Evolutionary conservation across 2,888 invertebrate species (phyloP), one percentile per base, ranked within the genome.

Genomic region (Noctuana brunneofusca): DNA sequence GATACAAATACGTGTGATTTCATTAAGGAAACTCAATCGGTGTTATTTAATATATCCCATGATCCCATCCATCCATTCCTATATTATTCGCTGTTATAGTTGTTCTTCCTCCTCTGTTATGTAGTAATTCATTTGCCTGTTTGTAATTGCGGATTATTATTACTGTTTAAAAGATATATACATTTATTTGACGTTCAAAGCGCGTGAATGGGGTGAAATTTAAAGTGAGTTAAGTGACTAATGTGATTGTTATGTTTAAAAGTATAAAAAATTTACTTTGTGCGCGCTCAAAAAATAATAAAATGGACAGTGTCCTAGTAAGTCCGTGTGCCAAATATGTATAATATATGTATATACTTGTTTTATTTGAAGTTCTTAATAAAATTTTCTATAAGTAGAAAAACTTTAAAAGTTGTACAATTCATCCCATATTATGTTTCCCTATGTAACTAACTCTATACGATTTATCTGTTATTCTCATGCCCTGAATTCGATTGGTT

Each of bases 201-300:
- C 35, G 35, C 27, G 27, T 27, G 27, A 27, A 27, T 6, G 8
- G 8, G 8, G 27, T 27, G 5, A 27, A 5, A 11, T 35, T 9
- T 9, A 5, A 3, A 9, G 1, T 5, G n/a, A 1, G 22, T 48
- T 0, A 48, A n/a, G 48, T 48, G 24, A 49, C 24, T 24, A 12
- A n/a, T 14, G 18, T 14, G 14, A n/a, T 6, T 9, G 50, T 53
- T 24, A 66, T 66, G 68, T 64, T 59, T 12, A 68, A 68, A 50
- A 62, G 16, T 53, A 57, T 66, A 3, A 66, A 63, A 16, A 48
- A 50, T 24, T 56, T 66, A 18, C 46, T 68, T 43, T 54, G 53
- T 30, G 18, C 18, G 16, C 22, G 35, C 9, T n/a, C 27, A 9
- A 50, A 54, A 43, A 38, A 46, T 46, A 56, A 57, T 41, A 38